phyloP scores from a whole-genome alignment of 1,140 invertebrate species.

The Drosophila burlai region DNA sequence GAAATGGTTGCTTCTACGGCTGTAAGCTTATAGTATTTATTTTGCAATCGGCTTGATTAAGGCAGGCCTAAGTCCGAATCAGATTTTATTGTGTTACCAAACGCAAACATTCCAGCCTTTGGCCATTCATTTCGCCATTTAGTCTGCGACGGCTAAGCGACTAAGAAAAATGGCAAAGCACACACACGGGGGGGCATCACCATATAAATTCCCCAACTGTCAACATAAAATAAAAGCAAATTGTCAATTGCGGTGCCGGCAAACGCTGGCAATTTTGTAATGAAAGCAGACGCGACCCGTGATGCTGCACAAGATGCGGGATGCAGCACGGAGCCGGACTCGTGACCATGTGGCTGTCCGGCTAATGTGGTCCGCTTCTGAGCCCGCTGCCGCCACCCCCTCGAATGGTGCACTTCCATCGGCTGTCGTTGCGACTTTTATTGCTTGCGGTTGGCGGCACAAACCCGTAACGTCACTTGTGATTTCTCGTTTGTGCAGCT shows the following conservation, averaged over 20 bases:
- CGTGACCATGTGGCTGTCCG: conserved; percentile 51
- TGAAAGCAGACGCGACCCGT: conserved; percentile 62
- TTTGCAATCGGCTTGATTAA: neutral
- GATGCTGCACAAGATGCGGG: conserved; percentile 10
- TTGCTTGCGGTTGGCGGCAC: conserved; percentile 79
- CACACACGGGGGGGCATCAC: conserved; percentile 44
- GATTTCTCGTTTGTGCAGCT: conserved; percentile 73
- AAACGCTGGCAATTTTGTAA: conserved; percentile 75
- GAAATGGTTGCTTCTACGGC: neutral
- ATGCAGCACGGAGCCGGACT: conserved; percentile 9
- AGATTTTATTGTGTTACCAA: neutral
- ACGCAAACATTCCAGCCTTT: conserved; percentile 5
- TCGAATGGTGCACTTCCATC: conserved; percentile 1
- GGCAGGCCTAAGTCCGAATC: neutral
- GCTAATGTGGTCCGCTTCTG: conserved; percentile 51
- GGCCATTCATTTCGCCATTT: conserved; percentile 56
- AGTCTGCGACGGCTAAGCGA: conserved; percentile 34
- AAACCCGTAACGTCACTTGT: conserved; percentile 81
- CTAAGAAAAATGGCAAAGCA: conserved; percentile 58
- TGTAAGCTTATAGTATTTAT: neutral
- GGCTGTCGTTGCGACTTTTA: conserved; percentile 74
- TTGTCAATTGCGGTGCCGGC: conserved; percentile 76
- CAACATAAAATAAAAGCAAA: conserved; percentile 79
- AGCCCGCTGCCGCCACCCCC: neutral
- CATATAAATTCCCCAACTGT: conserved; percentile 79